Base-by-base conservation (phyloP, 2,113 vertebrate species). In the Oenanthe oenanthe region DNA sequence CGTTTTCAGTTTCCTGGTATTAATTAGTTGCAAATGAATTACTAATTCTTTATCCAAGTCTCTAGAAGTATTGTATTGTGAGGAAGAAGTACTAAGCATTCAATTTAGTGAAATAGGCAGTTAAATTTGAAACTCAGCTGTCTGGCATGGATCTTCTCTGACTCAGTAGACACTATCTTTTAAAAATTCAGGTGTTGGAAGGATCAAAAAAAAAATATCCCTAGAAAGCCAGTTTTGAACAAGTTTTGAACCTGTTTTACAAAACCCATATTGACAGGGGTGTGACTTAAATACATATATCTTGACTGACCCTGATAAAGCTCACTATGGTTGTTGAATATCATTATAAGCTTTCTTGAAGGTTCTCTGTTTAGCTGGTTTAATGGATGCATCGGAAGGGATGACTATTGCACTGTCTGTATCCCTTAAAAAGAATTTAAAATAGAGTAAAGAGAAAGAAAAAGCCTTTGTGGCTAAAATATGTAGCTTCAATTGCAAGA, bases 211-310 rank as follows among this genome's bases (percentile, higher is more conserved):
- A 79, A 28, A 50, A 65, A 28, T 31, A 78, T 74, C 62, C 95
- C 96, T 95, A 95, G 94, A 94, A 96, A 97, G 43, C 87, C 92
- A 96, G 82, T 94, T 98, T 97, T 97, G 62, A 78, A 61, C 92
- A 92, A 88, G 85, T 81, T 90, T 95, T 95, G 63, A 95, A 74
- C 29, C 28, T 81, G 80, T 95, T 83, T 91, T 92, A 67, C 66
- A 92, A 91, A 95, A 85, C 91, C 56, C 29, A 76, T 95, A 93
- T 89, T 80, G 70, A 76, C 74, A 92, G 83, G 65, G 26, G 24
- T 54, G 8, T 61, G 36, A 40, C 14, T 53, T 17, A 65, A 96
- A 91, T 54, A 62, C n/a, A 8, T 94, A 7, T 58, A 47, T 92
- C 13, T 26, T 92, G 84, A 72, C 56, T 34, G 75, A 43, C 45